phyloP scores from a whole-genome alignment of 2,797 vertebrate species.

The Babyrousa celebensis region DNA sequence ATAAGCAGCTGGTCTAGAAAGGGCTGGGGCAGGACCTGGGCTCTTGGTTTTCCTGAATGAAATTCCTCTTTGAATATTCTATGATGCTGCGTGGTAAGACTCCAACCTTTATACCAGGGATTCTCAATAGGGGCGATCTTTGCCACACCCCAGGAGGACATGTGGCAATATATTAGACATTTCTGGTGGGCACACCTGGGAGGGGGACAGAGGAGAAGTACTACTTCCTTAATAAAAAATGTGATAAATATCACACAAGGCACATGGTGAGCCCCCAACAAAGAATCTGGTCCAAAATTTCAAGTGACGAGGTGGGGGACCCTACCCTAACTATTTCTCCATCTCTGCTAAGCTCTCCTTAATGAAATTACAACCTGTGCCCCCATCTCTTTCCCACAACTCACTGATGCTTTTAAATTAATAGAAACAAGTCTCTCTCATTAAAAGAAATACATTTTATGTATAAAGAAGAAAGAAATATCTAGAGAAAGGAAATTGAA shows the following conservation, averaged over 20 bases:
- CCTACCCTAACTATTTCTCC: background rate
- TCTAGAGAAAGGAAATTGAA: background rate
- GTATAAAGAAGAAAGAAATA: background rate
- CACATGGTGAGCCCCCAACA: background rate
- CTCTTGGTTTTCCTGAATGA: background rate
- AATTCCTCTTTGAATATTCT: background rate
- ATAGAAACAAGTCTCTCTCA: background rate
- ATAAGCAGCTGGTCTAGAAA: background rate
- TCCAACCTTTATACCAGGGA: background rate
- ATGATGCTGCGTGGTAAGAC: background rate
- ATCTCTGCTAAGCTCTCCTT: background rate
- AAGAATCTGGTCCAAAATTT: background rate
- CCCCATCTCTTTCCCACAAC: background rate
- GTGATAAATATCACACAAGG: background rate
- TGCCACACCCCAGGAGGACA: background rate
- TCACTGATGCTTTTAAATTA: background rate
- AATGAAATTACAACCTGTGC: background rate
- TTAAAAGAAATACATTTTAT: background rate
- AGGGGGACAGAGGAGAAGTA: rapidly evolving
- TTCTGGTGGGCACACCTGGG: background rate
- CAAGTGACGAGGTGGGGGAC: background rate
- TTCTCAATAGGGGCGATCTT: background rate
- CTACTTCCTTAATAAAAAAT: background rate
- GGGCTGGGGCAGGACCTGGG: background rate
- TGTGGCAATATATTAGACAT: background rate